Conservation (phyloP, 2,888 invertebrate species). For the Ferrisia virgata region DNA sequence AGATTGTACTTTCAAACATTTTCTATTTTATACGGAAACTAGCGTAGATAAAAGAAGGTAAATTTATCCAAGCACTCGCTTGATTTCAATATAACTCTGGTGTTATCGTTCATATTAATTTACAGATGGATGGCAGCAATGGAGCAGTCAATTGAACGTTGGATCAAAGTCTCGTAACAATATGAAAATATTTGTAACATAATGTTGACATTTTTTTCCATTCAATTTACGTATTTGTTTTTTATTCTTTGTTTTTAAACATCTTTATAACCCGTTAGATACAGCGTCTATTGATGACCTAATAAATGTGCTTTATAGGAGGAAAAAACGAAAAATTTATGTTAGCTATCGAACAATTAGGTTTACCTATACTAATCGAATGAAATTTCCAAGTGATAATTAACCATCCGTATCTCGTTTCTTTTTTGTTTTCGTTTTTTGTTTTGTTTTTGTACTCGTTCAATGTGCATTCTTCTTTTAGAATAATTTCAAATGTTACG, state of each 20-base stretch:
- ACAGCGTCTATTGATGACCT: slow-evolving; percentile 29
- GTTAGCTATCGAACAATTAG: not conserved
- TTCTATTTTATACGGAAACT: slow-evolving; percentile 88
- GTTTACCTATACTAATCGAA: not conserved
- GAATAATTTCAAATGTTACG: not conserved
- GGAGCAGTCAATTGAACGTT: slow-evolving; percentile 91
- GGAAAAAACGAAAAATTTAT: not conserved
- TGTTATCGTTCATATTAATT: slow-evolving; percentile 50
- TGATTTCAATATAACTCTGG: not conserved
- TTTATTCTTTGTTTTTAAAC: not conserved
- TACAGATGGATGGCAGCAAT: slow-evolving; percentile 88
- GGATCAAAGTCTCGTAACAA: slow-evolving; percentile 53
- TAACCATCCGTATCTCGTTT: slow-evolving; percentile 32
- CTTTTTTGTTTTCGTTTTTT: not conserved
- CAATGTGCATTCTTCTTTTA: not conserved
- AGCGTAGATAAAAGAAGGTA: slow-evolving; percentile 94
- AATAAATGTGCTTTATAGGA: not conserved
- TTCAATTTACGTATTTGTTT: too few species aligned
- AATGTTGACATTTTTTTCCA: not conserved
- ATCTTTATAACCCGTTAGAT: not conserved
- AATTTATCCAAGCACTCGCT: not conserved
- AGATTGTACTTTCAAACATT: slow-evolving; percentile 75
- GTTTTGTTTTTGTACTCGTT: slow-evolving; percentile 21
- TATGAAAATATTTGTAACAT: not conserved
- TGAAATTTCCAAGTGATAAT: slow-evolving; percentile 25